Percentiles rank a stretch among this genome's conserved stretches.
Conservation (phyloP, 2,113 vertebrate species). For the Aptenodytes forsteri region DNA sequence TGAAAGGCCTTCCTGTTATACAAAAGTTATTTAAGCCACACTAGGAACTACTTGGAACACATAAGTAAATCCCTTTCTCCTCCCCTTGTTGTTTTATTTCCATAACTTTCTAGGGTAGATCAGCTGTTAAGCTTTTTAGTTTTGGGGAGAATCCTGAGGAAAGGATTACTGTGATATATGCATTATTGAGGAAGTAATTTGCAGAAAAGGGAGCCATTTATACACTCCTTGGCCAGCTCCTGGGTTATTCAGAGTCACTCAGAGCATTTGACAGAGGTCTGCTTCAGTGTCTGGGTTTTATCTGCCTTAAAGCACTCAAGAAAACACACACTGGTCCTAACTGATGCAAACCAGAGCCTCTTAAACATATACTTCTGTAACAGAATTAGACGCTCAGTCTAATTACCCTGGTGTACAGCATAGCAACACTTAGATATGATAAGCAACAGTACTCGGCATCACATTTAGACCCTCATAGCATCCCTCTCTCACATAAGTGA, state of each 20-base stretch:
- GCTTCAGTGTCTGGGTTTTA: background rate
- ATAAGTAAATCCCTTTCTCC: background rate
- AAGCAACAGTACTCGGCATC: background rate
- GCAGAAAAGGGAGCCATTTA: background rate
- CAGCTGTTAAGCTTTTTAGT: background rate
- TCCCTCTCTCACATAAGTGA: background rate
- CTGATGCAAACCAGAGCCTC: background rate
- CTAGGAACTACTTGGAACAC: background rate
- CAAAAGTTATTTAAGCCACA: background rate
- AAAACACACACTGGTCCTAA: background rate
- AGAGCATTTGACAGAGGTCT: background rate
- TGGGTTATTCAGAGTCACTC: background rate
- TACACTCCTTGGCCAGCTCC: background rate
- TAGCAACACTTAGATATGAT: background rate
- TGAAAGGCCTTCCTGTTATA: background rate
- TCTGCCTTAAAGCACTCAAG: background rate
- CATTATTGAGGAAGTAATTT: background rate
- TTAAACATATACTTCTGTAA: background rate
- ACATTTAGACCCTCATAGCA: background rate
- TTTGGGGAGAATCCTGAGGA: background rate
- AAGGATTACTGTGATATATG: background rate
- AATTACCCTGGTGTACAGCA: background rate
- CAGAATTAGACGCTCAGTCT: background rate
- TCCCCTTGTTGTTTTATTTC: background rate
- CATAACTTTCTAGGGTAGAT: background rate